Base-by-base conservation (phyloP, 2,113 vertebrate species). In the Phalacrocorax carbo region DNA sequence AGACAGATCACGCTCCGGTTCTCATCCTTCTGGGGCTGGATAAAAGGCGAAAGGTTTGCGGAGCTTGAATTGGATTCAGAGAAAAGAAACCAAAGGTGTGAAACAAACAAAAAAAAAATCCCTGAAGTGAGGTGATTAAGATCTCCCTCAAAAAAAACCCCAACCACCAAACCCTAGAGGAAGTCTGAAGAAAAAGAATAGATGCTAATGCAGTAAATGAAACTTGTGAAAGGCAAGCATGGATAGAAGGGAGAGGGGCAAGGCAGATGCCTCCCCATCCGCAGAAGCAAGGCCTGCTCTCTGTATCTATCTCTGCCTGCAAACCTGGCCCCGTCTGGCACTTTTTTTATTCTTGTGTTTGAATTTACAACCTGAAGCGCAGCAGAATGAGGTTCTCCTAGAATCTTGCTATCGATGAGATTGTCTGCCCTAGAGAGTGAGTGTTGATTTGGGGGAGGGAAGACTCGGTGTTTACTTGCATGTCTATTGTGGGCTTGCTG, bases 301-400 rank as follows among this genome's bases (percentile, higher is more conserved):
- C 22, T 51, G 70, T 49, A 2, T 40, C 52, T 34, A 4, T 49
- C 62, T 36, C 88, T 40, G 92, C 57, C 92, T 84, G 87, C 4
- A 76, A 84, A 87, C 55, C 87, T 84, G 87, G 46, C 78, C 72
- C 77, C 4, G 87, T 89, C 95, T 94, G 96, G 87, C 84, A 57
- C 84, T 52, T 70, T 66, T 66, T 32, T 36, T 46, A 69, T 72
- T 77, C 76, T 61, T 68, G 38, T 62, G 22, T 91, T 93, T 75
- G 84, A 93, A 84, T 95, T 66, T 46, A 12, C 62, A 44, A 79
- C 65, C 38, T 2, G 7, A 75, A 87, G 57, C 42, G 73, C 46
- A 79, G 73, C 86, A 91, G 87, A 32, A 65, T 15, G 38, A 84
- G 38, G 7, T 46, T 82, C 46, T 75, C 55, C n/a, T 69, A 15